Conservation (phyloP, 2,113 vertebrate genomes). For the Pituophis catenifer region DNA sequence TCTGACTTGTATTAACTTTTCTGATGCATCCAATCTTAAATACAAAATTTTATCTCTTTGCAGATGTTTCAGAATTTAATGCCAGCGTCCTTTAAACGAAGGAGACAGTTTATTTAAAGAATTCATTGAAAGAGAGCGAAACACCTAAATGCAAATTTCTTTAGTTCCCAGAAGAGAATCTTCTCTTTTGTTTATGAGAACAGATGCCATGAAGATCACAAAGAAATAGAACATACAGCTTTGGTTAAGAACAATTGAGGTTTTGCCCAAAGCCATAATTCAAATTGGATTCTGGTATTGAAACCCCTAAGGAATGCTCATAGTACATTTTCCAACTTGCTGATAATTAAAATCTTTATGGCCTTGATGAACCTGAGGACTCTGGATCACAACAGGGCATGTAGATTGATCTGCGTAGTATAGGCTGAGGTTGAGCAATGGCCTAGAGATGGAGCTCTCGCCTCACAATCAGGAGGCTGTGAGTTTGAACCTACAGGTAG, state of each 20-base stretch:
- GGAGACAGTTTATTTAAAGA: conserved; percentile 17
- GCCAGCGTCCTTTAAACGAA: conserved; percentile 10
- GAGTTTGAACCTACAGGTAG: not conserved
- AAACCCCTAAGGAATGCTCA: not conserved
- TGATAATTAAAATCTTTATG: not conserved
- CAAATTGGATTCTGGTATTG: not conserved
- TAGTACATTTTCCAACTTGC: not conserved
- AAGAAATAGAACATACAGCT: not conserved
- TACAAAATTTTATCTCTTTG: conserved; percentile 9
- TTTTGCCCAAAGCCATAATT: not conserved
- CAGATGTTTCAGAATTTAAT: conserved; percentile 23
- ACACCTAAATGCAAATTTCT: not conserved
- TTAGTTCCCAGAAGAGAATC: not conserved
- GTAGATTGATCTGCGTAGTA: too few relatives aligned
- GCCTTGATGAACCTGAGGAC: not conserved
- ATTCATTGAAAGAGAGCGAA: not conserved
- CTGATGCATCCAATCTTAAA: conserved; percentile 15
- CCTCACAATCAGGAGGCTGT: not conserved
- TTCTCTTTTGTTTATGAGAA: not conserved
- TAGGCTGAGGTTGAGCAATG: not conserved
- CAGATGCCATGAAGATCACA: not conserved
- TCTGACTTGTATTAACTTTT: conserved; percentile 17
- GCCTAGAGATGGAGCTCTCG: not conserved
- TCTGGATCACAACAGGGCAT: not conserved
- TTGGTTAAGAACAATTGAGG: not conserved